Evolutionary conservation across 2,113 vertebrate genomes (phyloP).

Genomic region (Aramus guarauna): DNA sequence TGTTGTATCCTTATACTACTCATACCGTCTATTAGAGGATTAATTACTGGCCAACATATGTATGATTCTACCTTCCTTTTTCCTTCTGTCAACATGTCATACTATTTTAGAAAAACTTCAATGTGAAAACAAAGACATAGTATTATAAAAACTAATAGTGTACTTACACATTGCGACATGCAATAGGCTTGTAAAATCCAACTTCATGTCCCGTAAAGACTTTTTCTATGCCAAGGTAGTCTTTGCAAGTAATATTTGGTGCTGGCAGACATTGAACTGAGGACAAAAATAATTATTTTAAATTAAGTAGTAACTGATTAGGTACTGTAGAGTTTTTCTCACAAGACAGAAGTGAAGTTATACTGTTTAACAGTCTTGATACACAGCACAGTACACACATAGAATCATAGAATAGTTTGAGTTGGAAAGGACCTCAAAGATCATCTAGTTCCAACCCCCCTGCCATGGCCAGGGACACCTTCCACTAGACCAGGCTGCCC

Average conservation of each 20-base stretch:
- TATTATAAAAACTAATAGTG: neutral
- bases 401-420: too few relatives aligned
- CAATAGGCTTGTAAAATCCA: conserved; percentile 87
- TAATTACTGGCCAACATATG: neutral
- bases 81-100: neutral
- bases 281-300: conserved; percentile 12
- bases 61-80: neutral
- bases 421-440: too few relatives aligned
- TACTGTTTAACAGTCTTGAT: neutral
- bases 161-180: conserved; percentile 95
- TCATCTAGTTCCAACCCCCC: too few relatives aligned
- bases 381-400: neutral
- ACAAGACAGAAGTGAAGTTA: neutral
- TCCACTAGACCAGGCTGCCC: too few relatives aligned
- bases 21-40: neutral
- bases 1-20: neutral
- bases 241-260: conserved; percentile 89
- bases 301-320: neutral
- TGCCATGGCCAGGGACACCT: too few relatives aligned
- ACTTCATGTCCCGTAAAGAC: conserved; percentile 86
- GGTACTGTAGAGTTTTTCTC: neutral
- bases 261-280: conserved; percentile 91
- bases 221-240: conserved; percentile 83
- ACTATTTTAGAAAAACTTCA: neutral
- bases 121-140: neutral